phyloP scores from a whole-genome alignment of 2,888 invertebrate species.

The Cistogaster globosa region DNA sequence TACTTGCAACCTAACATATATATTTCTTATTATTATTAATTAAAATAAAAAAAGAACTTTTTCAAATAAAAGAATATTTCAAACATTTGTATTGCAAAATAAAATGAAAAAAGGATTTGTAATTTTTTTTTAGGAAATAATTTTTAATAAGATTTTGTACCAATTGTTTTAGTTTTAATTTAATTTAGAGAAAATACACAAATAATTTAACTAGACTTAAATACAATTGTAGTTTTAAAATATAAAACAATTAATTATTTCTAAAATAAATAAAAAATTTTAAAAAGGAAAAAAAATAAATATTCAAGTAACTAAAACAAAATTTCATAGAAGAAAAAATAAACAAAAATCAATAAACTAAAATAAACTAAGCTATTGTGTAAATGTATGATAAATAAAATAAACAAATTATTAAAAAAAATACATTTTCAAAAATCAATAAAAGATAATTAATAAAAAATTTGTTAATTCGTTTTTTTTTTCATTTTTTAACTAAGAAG shows the following conservation, averaged over 20 bases:
- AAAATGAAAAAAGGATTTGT: constrained; percentile 7
- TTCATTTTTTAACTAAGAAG: no score
- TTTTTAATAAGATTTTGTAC: constrained; percentile 59
- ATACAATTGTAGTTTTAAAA: constrained; percentile 54
- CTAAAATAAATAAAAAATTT: constrained; percentile 62
- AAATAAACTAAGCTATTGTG: constrained; percentile 49
- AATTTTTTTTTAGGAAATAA: constrained; percentile 41
- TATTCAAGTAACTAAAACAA: constrained; percentile 29
- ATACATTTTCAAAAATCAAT: constrained; percentile 64
- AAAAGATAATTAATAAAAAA: constrained; percentile 51
- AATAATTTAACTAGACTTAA: constrained; percentile 42
- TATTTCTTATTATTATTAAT: constrained; percentile 41
- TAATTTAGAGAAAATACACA: constrained; percentile 28
- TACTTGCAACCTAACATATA: constrained; percentile 70
- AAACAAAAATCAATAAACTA: constrained; percentile 27
- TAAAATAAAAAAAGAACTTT: constrained; percentile 22
- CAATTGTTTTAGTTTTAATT: constrained; percentile 48
- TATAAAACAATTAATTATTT: constrained; percentile 59
- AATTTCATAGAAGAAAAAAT: constrained; percentile 63
- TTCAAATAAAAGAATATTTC: constrained; percentile 30
- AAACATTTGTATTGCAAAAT: constrained; percentile 49
- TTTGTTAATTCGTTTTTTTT: not conserved
- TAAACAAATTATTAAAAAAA: constrained; percentile 25
- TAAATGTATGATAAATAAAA: constrained; percentile 65
- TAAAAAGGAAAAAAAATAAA: constrained; percentile 35